These are phyloP conservation scores for Gobius niger DNA, from an alignment of 2,113 vertebrate species.

Conservation along the genomic window DNA sequence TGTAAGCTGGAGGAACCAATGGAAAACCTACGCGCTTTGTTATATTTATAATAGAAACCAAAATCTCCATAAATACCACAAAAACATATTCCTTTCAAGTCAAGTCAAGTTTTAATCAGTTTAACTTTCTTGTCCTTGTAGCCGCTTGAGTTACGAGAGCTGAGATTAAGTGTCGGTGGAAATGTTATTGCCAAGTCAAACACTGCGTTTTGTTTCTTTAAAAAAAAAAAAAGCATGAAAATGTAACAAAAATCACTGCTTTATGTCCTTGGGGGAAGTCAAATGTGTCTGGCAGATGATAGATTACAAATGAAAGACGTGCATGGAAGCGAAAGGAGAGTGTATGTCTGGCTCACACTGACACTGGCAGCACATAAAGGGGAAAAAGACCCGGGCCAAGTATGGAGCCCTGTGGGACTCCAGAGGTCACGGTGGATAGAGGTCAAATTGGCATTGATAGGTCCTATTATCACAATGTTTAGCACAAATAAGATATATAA, in stretches of 20 bases:
- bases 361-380: neutral
- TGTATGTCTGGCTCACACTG: neutral
- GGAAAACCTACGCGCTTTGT: neutral
- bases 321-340: neutral
- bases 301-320: neutral
- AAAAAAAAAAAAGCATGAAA: neutral
- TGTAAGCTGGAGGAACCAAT: neutral
- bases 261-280: neutral
- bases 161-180: neutral
- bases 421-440: neutral
- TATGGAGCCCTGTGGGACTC: neutral
- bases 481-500: neutral
- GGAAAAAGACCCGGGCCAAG: neutral
- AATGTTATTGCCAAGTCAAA: neutral
- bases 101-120: neutral
- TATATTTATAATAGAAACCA: neutral
- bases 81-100: neutral
- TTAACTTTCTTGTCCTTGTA: neutral
- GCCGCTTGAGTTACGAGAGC: neutral
- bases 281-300: neutral
- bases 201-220: neutral
- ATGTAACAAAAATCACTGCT: neutral
- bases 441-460: neutral
- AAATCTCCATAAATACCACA: neutral
- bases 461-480: neutral